Conservation (phyloP, 1,140 invertebrate species). For the Steinernema feltiae region DNA sequence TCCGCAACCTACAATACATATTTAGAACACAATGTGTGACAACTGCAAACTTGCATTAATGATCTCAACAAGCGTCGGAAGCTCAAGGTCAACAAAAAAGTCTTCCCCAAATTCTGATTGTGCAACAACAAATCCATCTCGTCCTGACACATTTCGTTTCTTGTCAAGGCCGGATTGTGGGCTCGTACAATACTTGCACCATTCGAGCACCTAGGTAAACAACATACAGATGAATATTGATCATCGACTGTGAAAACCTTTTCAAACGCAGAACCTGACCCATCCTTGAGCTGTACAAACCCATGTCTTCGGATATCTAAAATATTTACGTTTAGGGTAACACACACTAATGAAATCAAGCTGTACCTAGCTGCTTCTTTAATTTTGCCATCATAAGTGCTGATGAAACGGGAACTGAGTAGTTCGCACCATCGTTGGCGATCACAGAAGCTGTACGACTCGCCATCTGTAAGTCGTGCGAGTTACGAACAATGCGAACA, state of each 20-base stretch:
- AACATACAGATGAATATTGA: too few relatives aligned
- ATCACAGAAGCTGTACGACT: neutral
- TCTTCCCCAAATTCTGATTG: neutral
- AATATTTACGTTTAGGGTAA: neutral
- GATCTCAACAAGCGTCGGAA: neutral
- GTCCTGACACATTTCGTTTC: neutral
- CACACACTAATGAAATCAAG: neutral
- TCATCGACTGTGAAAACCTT: neutral
- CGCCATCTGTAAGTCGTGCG: neutral
- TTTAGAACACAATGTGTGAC: too few relatives aligned
- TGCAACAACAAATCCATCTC: neutral
- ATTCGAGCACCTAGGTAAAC: neutral
- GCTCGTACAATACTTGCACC: neutral
- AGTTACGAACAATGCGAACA: too few relatives aligned
- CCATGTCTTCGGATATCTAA: neutral
- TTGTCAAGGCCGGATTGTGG: neutral
- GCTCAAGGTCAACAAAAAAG: neutral
- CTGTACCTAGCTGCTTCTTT: neutral
- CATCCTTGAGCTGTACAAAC: neutral
- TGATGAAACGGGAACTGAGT: neutral
- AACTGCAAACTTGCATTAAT: neutral
- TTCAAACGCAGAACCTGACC: neutral
- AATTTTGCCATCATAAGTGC: neutral
- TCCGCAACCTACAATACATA: too few relatives aligned
- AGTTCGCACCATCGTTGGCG: neutral